Base-by-base conservation (phyloP, 92 coral and sea anemone species). In the Porites rus region DNA sequence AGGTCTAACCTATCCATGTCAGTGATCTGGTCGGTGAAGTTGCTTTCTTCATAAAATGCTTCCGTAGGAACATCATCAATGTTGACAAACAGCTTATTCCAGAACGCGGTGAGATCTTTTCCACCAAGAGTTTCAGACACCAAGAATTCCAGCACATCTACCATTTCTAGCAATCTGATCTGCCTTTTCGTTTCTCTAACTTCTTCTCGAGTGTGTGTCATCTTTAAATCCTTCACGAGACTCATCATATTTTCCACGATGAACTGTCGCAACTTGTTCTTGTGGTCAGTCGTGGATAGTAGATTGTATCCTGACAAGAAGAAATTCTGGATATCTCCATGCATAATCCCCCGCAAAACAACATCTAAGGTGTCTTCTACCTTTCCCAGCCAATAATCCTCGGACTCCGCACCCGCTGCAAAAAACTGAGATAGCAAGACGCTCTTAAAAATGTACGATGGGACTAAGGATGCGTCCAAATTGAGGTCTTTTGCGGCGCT, bases 41-140 rank as follows among this genome's bases (percentile, higher is more conserved):
- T 52, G 65, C 63, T 46, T 54, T 18, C 43, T 54, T 18, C 58
- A 13, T 4, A 38, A 3, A 1, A 12, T 10, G 18, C 56, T 11
- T 54, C 60, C 10, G 13, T 12, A 9, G 73, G 73, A 18, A 78
- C 83, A 61, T 78, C 54, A 28, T 20, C 70, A 38, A 78, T 62
- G 59, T 78, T 78, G 59, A 78, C 54, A 78, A 78, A 78, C 71
- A 78, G 8, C 54, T 78, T 78, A 38, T 65, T 78, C 82, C 82
- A 78, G 28, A 78, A 24, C 18, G 52, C 53, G 20, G 69, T 22
- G 11, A 18, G 24, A 20, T 61, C 54, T 61, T 59, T 78, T 78
- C 82, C 82, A 78, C 18, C 71, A n/a, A 78, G 52, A 18, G 43
- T 9, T 14, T 53, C 60, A 54, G 60, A 54, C 13, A 54, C 60